Conservation (phyloP, 2,113 vertebrate genomes). For the Cyrtonyx montezumae region DNA sequence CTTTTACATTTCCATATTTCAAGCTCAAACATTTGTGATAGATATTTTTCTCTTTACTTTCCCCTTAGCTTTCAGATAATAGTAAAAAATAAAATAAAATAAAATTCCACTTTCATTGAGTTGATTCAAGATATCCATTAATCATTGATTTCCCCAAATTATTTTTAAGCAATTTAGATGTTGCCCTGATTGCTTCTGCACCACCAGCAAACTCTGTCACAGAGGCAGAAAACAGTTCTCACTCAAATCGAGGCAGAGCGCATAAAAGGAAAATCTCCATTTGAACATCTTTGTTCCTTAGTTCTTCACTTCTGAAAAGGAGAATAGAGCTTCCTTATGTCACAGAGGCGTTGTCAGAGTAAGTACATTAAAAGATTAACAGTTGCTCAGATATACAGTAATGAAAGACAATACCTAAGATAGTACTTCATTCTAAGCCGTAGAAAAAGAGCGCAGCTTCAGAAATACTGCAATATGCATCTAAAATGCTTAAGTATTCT, state of each 20-base stretch:
- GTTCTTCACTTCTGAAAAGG: background rate
- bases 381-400: background rate
- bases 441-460: background rate
- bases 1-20: background rate
- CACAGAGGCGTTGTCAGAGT: background rate
- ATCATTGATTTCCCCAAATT: background rate
- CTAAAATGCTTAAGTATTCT: background rate
- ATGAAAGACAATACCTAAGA: slow-evolving; percentile 12
- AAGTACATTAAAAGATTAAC: slow-evolving; percentile 32
- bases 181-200: background rate
- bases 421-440: background rate
- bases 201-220: background rate
- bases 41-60: background rate
- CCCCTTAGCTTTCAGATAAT: background rate
- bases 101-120: background rate
- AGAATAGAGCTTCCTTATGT: background rate
- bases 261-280: background rate
- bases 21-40: background rate
- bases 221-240: background rate
- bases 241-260: background rate
- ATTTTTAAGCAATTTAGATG: background rate
- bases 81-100: background rate
- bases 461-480: background rate
- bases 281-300: slow-evolving; percentile 1
- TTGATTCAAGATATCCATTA: background rate